Conservation (phyloP, 2,797 vertebrate species). For the Discoglossus pictus region DNA sequence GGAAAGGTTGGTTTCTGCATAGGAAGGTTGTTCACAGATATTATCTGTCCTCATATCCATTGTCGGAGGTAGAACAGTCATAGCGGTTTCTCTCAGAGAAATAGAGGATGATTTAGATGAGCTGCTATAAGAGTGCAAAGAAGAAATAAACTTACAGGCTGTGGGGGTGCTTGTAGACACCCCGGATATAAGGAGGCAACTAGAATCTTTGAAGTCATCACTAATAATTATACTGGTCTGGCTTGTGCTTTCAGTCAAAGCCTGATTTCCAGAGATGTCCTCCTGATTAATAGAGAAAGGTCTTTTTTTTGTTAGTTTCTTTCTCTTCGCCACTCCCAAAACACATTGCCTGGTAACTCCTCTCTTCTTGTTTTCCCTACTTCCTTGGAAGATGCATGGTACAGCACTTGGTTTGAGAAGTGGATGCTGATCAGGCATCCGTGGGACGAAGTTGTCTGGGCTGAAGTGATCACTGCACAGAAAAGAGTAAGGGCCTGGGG, state of each 20-base stretch:
- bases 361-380: conserved; percentile 64
- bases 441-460: conserved; percentile 77
- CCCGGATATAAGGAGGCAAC: background rate
- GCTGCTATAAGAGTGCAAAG: conserved; percentile 78
- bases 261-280: conserved; percentile 17
- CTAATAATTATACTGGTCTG: conserved; percentile 27
- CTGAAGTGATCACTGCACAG: conserved; percentile 80
- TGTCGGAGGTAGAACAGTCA: background rate
- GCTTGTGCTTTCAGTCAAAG: conserved; percentile 26
- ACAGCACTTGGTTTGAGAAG: conserved; percentile 75
- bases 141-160: conserved; percentile 75
- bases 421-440: conserved; percentile 73
- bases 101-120: conserved; percentile 61
- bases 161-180: background rate
- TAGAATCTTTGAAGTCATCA: conserved; percentile 52
- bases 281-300: background rate
- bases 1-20: background rate
- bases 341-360: conserved; percentile 60
- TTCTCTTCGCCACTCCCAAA: conserved; percentile 45
- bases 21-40: background rate
- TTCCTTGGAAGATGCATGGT: conserved; percentile 74
- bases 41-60: background rate
- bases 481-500: conserved; percentile 79
- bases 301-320: conserved; percentile 41
- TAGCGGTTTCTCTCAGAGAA: background rate